phyloP scores from a whole-genome alignment of 2,888 invertebrate genomes.

The Drosophila picticornis region DNA sequence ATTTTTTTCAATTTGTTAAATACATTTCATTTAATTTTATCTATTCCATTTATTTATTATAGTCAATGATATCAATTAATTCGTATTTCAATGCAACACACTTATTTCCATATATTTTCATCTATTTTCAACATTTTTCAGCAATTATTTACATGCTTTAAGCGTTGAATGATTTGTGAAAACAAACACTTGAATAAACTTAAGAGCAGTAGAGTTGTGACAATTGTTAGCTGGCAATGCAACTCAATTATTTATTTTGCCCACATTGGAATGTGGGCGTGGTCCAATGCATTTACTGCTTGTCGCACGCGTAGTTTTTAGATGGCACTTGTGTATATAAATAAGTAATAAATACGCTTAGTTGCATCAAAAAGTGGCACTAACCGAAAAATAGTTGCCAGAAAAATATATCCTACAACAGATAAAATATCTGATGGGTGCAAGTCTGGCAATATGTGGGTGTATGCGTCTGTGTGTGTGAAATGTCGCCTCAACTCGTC shows the following conservation, averaged over 20 bases:
- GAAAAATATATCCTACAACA: conserved; percentile 41
- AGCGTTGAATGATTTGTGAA: conserved; percentile 14
- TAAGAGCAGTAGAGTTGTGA: conserved; percentile 13
- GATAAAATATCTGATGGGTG: conserved; percentile 60
- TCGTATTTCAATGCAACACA: neutral
- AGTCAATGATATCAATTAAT: neutral
- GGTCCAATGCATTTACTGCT: conserved; percentile 37
- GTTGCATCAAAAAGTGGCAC: conserved; percentile 77
- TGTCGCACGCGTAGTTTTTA: conserved; percentile 49
- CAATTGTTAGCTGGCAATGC: conserved; percentile 44
- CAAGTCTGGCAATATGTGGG: conserved; percentile 11
- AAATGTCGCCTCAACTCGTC: conserved; percentile 49
- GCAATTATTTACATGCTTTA: neutral
- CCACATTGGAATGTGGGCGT: conserved; percentile 31
- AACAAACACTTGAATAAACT: conserved; percentile 27
- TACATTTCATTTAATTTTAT: neutral
- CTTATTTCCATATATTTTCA: neutral
- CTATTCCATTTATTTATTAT: neutral
- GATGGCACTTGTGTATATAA: conserved; percentile 71
- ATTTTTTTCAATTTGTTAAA: neutral
- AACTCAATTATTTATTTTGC: conserved; percentile 50
- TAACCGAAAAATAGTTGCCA: conserved; percentile 75
- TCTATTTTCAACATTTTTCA: neutral
- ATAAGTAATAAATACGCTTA: conserved; percentile 81
- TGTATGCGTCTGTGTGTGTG: conserved; percentile 4